Percentiles rank a stretch among this genome's conserved stretches.
Conservation (phyloP, 1,140 invertebrate species). For the Sarcophaga peregrina region DNA sequence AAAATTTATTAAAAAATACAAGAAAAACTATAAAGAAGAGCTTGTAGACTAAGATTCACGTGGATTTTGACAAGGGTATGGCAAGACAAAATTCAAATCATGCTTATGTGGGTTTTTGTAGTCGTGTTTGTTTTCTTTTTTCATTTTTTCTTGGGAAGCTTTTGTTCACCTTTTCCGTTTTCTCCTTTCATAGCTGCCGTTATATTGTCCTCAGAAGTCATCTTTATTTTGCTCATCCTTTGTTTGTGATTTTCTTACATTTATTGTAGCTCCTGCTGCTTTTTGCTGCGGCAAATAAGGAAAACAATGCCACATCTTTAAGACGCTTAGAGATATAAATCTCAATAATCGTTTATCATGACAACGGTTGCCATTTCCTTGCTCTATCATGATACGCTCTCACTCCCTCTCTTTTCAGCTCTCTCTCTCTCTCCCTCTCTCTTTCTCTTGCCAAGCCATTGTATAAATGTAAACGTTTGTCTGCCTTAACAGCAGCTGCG, state of each 20-base stretch:
- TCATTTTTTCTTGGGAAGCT: neutral
- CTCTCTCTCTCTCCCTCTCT: conserved; percentile 18
- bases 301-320: conserved; percentile 52
- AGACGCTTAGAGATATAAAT: conserved; percentile 56
- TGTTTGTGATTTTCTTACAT: neutral
- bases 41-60: neutral
- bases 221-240: neutral
- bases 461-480: neutral
- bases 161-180: neutral
- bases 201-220: neutral
- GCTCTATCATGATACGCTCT: neutral
- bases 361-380: conserved; percentile 43
- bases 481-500: neutral
- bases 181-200: neutral
- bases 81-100: conserved; percentile 37
- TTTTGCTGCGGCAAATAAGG: conserved; percentile 37
- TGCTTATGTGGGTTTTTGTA: conserved; percentile 25
- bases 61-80: conserved; percentile 11
- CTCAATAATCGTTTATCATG: conserved; percentile 55
- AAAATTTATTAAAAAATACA: conserved; percentile 15
- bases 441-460: neutral
- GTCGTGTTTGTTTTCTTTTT: neutral
- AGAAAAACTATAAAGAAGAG: neutral
- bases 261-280: neutral
- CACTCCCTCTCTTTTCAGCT: neutral